Percentiles rank a stretch among this genome's conserved stretches.
phyloP scores from a whole-genome alignment of 2,113 vertebrate species.

The Microcebus jonahi region DNA sequence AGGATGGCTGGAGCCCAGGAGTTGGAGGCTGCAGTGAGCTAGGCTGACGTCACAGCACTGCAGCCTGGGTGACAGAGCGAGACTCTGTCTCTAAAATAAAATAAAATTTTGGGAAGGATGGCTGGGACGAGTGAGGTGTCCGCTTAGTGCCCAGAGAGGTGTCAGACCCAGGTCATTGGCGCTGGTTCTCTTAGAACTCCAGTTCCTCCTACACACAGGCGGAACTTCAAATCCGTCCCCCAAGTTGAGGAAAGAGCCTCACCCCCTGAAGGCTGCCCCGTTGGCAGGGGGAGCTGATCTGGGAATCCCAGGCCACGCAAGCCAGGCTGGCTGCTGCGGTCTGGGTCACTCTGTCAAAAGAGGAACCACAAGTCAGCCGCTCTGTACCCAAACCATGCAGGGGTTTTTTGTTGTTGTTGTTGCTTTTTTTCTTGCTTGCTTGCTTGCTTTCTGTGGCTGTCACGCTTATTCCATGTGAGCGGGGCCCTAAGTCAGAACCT shows the following conservation, averaged over 20 bases:
- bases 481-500: too few species aligned
- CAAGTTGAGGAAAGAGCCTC: not conserved
- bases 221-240: not conserved
- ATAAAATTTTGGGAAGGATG: not conserved
- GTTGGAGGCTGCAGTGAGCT: too few species aligned
- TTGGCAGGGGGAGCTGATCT: not conserved
- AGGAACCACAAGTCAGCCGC: not conserved
- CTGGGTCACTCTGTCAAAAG: not conserved
- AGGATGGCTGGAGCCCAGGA: too few species aligned
- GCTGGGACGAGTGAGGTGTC: not conserved
- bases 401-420: not conserved
- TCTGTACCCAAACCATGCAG: not conserved
- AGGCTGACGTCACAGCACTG: too few species aligned
- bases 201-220: not conserved
- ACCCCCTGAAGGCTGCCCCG: not conserved
- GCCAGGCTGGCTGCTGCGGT: fast-evolving
- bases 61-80: too few species aligned
- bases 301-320: not conserved
- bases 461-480: not conserved
- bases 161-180: not conserved
- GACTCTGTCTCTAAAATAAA: too few species aligned
- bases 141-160: not conserved
- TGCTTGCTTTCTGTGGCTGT: not conserved
- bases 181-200: not conserved
- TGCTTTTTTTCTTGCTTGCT: too few species aligned